Percentiles rank a stretch among this genome's conserved stretches.
These are phyloP conservation scores for Ectropis grisescens DNA, from an alignment of 1,140 invertebrate species.

Conservation along the genomic window DNA sequence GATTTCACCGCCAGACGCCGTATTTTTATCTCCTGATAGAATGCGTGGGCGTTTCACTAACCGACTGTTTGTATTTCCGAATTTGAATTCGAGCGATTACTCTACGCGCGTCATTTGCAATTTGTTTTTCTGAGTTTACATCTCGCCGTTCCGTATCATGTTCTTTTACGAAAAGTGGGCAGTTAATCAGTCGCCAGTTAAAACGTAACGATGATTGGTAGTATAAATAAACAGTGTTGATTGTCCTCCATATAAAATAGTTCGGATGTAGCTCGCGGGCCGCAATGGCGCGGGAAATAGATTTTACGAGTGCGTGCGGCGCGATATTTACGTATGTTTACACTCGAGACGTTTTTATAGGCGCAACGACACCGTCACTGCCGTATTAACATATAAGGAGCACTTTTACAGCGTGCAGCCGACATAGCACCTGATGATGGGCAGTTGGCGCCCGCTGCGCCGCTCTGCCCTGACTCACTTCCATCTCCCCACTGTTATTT, in stretches of 20 bases:
- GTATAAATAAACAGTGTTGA: constrained; percentile 7
- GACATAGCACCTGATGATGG: too few species aligned
- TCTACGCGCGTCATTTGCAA: too few species aligned
- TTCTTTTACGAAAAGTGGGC: too few species aligned
- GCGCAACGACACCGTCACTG: constrained; percentile 55
- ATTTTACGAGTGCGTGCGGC: constrained; percentile 59
- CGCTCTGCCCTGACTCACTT: too few species aligned
- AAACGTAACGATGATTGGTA: too few species aligned
- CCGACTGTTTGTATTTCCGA: constrained; percentile 12
- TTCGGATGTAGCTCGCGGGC: constrained; percentile 27
- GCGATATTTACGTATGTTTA: constrained; percentile 62
- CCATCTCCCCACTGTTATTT: too few species aligned
- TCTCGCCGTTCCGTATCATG: too few species aligned
- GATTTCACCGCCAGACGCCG: constrained; percentile 9
- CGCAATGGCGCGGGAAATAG: constrained; percentile 53
- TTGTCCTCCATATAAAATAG: constrained; percentile 28
- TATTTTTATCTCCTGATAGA: constrained; percentile 14
- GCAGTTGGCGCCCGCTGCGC: too few species aligned
- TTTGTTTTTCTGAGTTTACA: too few species aligned
- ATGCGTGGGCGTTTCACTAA: constrained; percentile 12
- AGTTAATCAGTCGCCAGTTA: too few species aligned
- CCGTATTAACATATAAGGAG: constrained; percentile 35
- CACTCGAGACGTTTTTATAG: constrained; percentile 60
- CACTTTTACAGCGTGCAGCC: constrained; percentile 8
- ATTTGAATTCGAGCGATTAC: neutral